Conservation (phyloP, 2,797 vertebrate species). For the Chiloscyllium punctatum region DNA sequence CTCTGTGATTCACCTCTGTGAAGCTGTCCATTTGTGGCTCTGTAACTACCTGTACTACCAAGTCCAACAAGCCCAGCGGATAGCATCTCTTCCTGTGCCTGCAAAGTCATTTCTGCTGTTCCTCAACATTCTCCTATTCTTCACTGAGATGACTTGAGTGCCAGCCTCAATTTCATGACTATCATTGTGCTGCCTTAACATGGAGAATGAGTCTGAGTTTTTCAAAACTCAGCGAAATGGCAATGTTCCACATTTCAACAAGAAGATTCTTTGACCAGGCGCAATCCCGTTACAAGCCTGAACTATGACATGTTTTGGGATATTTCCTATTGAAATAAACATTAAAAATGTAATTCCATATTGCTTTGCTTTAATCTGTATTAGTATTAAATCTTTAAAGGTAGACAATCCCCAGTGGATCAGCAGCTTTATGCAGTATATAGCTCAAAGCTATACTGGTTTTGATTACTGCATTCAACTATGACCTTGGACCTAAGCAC, state of each 20-base stretch:
- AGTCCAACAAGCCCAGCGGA: not conserved
- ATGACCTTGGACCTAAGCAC: not conserved
- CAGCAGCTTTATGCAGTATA: not conserved
- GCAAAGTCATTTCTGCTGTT: not conserved
- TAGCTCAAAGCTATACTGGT: not conserved
- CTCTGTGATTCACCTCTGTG: not conserved
- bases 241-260: not conserved
- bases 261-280: not conserved
- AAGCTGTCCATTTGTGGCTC: not conserved
- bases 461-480: too few relatives aligned
- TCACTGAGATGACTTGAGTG: not conserved
- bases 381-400: not conserved
- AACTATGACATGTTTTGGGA: not conserved
- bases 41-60: not conserved
- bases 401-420: not conserved
- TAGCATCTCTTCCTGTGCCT: not conserved
- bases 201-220: not conserved
- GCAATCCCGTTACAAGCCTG: not conserved
- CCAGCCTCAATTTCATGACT: not conserved
- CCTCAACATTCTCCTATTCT: not conserved
- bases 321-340: not conserved
- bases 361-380: not conserved
- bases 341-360: not conserved
- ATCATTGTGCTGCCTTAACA: not conserved
- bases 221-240: not conserved